Evolutionary conservation across 2,888 invertebrate genomes (phyloP).

Genomic region (Mimas tiliae): DNA sequence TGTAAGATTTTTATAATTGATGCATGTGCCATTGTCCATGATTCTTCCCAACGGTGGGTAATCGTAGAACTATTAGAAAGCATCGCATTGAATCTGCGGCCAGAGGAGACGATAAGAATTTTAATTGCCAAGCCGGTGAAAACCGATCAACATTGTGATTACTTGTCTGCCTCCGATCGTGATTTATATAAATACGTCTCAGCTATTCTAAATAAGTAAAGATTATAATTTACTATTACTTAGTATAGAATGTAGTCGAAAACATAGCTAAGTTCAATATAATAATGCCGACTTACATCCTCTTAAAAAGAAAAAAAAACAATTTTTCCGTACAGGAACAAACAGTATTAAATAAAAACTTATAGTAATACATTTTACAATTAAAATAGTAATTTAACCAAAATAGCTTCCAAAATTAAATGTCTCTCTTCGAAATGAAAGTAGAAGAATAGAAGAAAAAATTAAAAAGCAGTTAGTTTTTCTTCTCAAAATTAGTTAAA

Average conservation of each 20-base stretch:
- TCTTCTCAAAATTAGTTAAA: not conserved
- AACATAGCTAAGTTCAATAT: not conserved
- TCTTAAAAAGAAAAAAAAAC: too few species aligned
- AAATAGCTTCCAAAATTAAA: too few species aligned
- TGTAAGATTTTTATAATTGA: not conserved
- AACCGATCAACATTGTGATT: slow-evolving; percentile 42
- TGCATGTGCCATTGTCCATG: not conserved
- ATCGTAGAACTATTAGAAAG: slow-evolving; percentile 33
- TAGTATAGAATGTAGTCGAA: not conserved
- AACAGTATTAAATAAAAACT: too few species aligned
- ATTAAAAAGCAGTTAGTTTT: too few species aligned
- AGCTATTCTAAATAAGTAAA: slow-evolving; percentile 14
- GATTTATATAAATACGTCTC: not conserved
- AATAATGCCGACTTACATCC: too few species aligned
- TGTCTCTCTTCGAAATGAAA: too few species aligned
- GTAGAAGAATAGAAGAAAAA: too few species aligned
- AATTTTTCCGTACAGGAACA: too few species aligned
- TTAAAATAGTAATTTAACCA: too few species aligned
- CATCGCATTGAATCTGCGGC: slow-evolving; percentile 35
- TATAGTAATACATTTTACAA: too few species aligned
- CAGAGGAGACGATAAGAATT: slow-evolving; percentile 56
- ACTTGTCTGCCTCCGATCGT: slow-evolving; percentile 24
- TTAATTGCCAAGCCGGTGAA: slow-evolving; percentile 48
- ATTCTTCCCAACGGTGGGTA: not conserved
- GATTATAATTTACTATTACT: not conserved